Base-by-base conservation (phyloP, 2,113 vertebrate species). In the Percopsis transmontana region DNA sequence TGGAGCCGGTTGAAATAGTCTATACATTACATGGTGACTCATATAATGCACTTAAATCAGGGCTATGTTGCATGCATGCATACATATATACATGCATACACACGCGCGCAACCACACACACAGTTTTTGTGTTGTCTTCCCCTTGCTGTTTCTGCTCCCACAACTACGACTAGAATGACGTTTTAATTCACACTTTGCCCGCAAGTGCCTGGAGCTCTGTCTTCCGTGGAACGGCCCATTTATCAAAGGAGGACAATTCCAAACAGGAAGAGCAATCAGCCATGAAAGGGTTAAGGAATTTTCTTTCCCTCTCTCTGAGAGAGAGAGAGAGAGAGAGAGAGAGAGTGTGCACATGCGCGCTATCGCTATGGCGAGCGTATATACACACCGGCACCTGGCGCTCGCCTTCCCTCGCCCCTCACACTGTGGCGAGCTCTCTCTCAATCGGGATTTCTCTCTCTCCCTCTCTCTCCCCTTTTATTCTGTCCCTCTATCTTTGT, bases 381-480 rank as follows among this genome's bases (percentile, higher is more conserved):
- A 80, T 82, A 79, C 84, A 82, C 60, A 72, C 80, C 79, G 82
- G 88, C 90, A 91, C 89, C 87, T 90, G 85, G 82, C 39, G 79
- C 87, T 88, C 55, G 60, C 82, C 77, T 68, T 82, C 79, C 66
- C 76, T 76, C 53, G 54, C 85, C 67, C 77, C 77, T 85, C 86
- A 87, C 80, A 87, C 85, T 72, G 86, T 84, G 68, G 80, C 83
- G 84, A 82, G 82, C 86, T 86, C 84, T 82, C 80, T 72, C 73
- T 51, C 77, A 75, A 76, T 85, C 86, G 84, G 79, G 78, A 59
- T 67, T 48, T 5, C 69, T 82, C 80, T 45, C 20, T 33, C 64
- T 48, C 24, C 16, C 39, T 52, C 54, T 64, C 58, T 67, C 65
- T 27, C 10, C 66, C 63, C 13, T 65, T 75, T 38, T 56, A 38